Evolutionary conservation across 2,113 vertebrate species (phyloP).

Genomic region (Lophotis ruficrista): DNA sequence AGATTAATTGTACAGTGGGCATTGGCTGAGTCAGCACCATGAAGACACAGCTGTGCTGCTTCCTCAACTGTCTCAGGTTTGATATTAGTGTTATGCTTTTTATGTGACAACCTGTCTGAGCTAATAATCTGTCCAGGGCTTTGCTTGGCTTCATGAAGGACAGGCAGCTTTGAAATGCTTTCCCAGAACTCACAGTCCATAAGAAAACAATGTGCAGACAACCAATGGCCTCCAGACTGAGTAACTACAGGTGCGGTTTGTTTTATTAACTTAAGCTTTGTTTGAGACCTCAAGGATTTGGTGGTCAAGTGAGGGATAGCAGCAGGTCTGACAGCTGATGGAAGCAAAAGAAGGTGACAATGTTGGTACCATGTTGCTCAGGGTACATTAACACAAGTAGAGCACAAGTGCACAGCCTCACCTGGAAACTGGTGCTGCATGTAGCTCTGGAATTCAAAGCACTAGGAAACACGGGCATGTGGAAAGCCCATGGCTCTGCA

Average conservation of each 20-base stretch:
- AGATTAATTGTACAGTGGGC: neutral
- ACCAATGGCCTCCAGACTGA: neutral
- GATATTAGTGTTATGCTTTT: neutral
- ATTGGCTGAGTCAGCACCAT: neutral
- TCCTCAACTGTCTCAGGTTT: neutral
- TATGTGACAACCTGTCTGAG: neutral
- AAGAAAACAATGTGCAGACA: neutral
- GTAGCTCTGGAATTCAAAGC: neutral
- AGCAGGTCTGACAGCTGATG: neutral
- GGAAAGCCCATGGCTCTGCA: neutral
- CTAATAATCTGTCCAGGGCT: neutral
- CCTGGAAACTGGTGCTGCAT: neutral
- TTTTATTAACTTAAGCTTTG: neutral
- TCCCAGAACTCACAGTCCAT: neutral
- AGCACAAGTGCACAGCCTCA: neutral
- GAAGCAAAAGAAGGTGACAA: neutral
- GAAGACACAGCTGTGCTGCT: neutral
- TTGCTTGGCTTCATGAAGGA: neutral
- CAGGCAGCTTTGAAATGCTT: neutral
- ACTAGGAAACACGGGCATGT: neutral
- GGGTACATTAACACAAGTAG: neutral
- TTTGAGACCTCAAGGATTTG: neutral
- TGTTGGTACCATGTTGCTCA: accelerated
- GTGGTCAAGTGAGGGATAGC: neutral
- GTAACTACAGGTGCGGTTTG: neutral